These are phyloP conservation scores for Dioctria linearis DNA, from an alignment of 2,888 invertebrate species.

Conservation along the genomic window DNA sequence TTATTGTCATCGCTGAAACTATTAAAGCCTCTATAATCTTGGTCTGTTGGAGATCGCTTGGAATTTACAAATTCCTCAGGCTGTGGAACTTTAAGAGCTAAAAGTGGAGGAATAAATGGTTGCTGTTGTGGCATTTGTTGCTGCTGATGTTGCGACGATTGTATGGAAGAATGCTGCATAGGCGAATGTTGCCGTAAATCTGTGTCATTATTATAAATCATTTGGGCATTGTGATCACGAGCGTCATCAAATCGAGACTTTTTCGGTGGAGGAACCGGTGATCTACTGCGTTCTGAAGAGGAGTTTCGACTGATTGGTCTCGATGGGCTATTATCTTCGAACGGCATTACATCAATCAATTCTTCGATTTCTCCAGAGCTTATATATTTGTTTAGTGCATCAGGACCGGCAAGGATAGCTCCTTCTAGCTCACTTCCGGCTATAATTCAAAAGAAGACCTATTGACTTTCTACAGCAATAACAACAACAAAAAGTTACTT, in stretches of 20 bases:
- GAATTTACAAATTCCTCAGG: constrained; percentile 59
- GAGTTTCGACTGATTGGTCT: constrained; percentile 65
- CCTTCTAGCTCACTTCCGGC: constrained; percentile 83
- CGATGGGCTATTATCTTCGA: constrained; percentile 72
- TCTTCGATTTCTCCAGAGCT: constrained; percentile 87
- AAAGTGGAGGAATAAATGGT: constrained; percentile 66
- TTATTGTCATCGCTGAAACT: constrained; percentile 56
- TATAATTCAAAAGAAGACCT: constrained; percentile 63
- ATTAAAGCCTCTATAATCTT: constrained; percentile 57
- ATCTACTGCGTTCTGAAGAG: constrained; percentile 62
- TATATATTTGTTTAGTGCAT: constrained; percentile 83
- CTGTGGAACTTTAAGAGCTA: constrained; percentile 66
- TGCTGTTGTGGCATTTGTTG: constrained; percentile 59
- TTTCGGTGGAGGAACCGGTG: constrained; percentile 65
- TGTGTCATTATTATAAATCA: constrained; percentile 62
- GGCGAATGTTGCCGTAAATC: constrained; percentile 37
- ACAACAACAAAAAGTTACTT: constrained; percentile 64
- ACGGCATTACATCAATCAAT: constrained; percentile 82
- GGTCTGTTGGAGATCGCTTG: constrained; percentile 50
- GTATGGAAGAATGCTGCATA: neutral
- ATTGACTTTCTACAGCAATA: constrained; percentile 20
- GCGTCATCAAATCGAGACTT: constrained; percentile 67
- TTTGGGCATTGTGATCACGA: constrained; percentile 68
- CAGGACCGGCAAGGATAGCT: constrained; percentile 83
- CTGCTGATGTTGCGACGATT: constrained; percentile 53